phyloP scores from a whole-genome alignment of 2,888 invertebrate species.

The Phyllotreta cruciferae region DNA sequence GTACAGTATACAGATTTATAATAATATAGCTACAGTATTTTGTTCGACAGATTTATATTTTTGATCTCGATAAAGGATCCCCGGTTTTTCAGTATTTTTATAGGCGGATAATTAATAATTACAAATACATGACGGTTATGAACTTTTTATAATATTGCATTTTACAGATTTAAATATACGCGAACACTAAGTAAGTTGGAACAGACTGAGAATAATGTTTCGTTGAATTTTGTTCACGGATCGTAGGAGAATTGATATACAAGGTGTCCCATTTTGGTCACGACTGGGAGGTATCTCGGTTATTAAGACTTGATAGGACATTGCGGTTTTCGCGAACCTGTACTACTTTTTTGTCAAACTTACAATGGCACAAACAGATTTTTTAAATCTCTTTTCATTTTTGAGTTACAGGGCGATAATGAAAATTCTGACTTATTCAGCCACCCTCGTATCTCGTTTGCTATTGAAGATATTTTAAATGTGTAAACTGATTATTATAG shows the following conservation, averaged over 20 bases:
- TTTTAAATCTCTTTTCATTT: too few species aligned
- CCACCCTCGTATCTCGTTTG: too few species aligned
- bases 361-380: too few species aligned
- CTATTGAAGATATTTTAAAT: too few species aligned
- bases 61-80: conserved; percentile 46
- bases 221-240: conserved; percentile 36
- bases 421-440: too few species aligned
- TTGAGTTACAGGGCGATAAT: too few species aligned
- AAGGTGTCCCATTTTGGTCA: too few species aligned
- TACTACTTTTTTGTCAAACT: too few species aligned
- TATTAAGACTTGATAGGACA: too few species aligned
- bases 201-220: conserved; percentile 53
- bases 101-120: conserved; percentile 44
- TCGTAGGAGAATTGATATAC: neutral
- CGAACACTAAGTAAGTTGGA: conserved; percentile 47
- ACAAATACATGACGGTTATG: conserved; percentile 42
- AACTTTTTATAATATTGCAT: conserved; percentile 44
- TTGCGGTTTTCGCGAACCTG: too few species aligned
- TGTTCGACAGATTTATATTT: conserved; percentile 47
- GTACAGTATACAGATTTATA: conserved; percentile 59
- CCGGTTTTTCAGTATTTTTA: conserved; percentile 51
- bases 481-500: too few species aligned
- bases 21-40: conserved; percentile 49
- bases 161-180: conserved; percentile 42
- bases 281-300: too few species aligned